phyloP scores from a whole-genome alignment of 2,797 vertebrate species.

The Nyctalus aviator region DNA sequence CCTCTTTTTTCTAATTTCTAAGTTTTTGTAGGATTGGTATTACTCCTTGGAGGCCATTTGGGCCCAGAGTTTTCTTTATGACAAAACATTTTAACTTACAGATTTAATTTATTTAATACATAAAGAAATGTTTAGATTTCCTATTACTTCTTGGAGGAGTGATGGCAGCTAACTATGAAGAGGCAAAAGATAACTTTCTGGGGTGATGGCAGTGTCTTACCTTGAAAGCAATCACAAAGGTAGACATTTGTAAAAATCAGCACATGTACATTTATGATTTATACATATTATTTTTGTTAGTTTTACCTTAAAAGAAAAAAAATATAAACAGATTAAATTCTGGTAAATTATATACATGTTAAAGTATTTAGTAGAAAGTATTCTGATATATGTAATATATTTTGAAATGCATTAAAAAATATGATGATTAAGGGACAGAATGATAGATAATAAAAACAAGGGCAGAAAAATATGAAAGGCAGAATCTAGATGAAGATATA shows the following conservation, averaged over 20 bases:
- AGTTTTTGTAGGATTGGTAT: not conserved
- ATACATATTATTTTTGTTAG: not conserved
- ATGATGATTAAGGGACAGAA: not conserved
- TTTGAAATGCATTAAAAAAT: conserved; percentile 31
- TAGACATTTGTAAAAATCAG: not conserved
- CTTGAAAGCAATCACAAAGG: not conserved
- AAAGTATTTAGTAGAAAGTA: not conserved
- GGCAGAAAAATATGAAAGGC: not conserved
- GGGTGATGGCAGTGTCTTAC: not conserved
- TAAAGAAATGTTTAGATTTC: not conserved
- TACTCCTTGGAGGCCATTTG: not conserved
- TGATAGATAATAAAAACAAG: not conserved
- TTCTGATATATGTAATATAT: not conserved
- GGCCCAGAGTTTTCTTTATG: not conserved
- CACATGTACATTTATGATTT: not conserved
- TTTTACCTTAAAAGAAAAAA: conserved; percentile 24
- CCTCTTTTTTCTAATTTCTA: not conserved
- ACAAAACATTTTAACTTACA: not conserved
- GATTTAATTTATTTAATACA: not conserved
- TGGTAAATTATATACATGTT: not conserved
- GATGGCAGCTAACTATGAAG: not conserved
- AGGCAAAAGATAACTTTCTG: not conserved
- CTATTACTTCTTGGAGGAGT: not conserved
- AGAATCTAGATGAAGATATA: not conserved
- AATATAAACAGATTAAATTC: conserved; percentile 17